Conservation (phyloP, 2,797 vertebrate species). For the Meriones psammophilus region DNA sequence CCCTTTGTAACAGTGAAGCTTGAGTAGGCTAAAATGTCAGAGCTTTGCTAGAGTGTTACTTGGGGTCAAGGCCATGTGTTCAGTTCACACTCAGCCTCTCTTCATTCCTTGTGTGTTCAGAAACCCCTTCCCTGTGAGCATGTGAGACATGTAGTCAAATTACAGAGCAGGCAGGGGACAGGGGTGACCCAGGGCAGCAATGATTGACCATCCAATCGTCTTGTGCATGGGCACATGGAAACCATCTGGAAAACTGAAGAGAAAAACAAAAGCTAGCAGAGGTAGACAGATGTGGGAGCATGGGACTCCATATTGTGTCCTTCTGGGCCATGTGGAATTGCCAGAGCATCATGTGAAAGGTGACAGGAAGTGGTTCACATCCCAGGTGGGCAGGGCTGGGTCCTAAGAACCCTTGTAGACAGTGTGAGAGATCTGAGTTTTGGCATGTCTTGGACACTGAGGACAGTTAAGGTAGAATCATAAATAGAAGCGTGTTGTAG, state of each 20-base stretch:
- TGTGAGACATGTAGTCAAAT: neutral
- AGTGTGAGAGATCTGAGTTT: neutral
- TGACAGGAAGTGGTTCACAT: neutral
- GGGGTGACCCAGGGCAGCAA: neutral
- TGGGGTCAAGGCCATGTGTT: neutral
- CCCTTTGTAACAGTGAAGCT: neutral
- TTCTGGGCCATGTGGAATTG: neutral
- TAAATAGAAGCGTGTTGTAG: neutral
- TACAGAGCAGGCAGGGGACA: neutral
- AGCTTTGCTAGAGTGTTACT: neutral
- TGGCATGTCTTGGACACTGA: neutral
- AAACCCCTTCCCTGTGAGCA: neutral
- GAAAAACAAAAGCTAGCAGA: neutral
- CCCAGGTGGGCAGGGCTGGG: neutral
- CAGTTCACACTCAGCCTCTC: neutral
- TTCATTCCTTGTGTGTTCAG: constrained; percentile 2
- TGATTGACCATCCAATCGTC: neutral
- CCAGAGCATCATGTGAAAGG: neutral
- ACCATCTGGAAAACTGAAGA: constrained; percentile 25
- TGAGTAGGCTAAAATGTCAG: neutral
- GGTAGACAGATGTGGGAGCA: neutral
- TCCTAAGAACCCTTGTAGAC: neutral
- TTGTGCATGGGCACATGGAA: neutral
- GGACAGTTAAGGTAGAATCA: neutral
- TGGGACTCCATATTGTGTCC: neutral